phyloP scores from a whole-genome alignment of 1,140 invertebrate species.

The Leptonema lineaticorne region DNA sequence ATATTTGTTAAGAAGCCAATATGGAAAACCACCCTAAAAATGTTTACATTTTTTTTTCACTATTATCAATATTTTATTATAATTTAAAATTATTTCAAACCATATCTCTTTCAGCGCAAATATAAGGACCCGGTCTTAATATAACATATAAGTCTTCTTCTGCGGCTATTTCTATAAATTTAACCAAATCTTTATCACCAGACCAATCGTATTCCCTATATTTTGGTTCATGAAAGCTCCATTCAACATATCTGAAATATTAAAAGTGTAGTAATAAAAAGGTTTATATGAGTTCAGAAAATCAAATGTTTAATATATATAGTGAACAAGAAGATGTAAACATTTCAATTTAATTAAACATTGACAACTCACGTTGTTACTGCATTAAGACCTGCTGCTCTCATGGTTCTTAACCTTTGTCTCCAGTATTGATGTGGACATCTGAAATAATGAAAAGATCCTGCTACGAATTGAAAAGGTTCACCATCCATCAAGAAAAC shows the following conservation, averaged over 20 bases:
- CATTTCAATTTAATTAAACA: no score
- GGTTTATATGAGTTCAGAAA: no score
- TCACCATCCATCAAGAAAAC: conserved; percentile 81
- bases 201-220: conserved; percentile 71
- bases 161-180: conserved; percentile 79
- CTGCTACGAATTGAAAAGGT: conserved; percentile 82
- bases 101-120: conserved; percentile 81
- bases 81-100: conserved; percentile 45
- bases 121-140: conserved; percentile 88
- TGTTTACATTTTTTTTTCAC: neutral
- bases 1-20: conserved; percentile 64
- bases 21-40: conserved; percentile 68
- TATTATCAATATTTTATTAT: no score
- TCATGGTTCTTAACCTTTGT: conserved; percentile 78
- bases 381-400: conserved; percentile 86
- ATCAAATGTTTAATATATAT: conserved; percentile 12
- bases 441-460: conserved; percentile 91
- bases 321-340: neutral
- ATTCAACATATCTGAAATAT: conserved; percentile 85
- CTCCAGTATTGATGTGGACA: conserved; percentile 81
- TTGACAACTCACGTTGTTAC: conserved; percentile 86
- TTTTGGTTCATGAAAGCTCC: conserved; percentile 87
- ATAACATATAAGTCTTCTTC: conserved; percentile 82
- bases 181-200: conserved; percentile 73
- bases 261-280: no score